A percentile compares a stretch with the other conserved stretches of the same genome.
These are phyloP conservation scores for Phenganax subtilis DNA, from an alignment of 92 coral and sea anemone species.

Conservation along the genomic window DNA sequence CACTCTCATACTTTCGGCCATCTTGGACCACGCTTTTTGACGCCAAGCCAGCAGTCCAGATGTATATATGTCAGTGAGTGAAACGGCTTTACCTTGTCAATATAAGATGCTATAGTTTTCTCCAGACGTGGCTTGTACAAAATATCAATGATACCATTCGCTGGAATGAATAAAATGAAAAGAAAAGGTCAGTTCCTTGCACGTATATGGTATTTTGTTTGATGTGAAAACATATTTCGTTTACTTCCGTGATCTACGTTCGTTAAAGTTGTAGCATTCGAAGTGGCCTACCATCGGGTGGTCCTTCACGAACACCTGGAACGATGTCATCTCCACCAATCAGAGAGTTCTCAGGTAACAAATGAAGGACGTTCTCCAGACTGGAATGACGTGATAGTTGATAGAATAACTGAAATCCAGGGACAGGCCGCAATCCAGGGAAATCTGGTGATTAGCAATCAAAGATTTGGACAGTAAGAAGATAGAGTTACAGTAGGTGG, in stretches of 20 bases:
- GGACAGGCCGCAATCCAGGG: conserved; percentile 45
- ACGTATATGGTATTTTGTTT: no score
- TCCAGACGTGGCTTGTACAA: conserved; percentile 81
- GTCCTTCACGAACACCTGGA: conserved; percentile 78
- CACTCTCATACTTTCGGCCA: no score
- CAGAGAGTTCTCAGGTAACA: conserved; percentile 86
- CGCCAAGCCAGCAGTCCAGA: no score
- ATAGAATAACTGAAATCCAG: conserved; percentile 68
- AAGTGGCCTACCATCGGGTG: conserved; percentile 60
- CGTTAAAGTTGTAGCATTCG: no score
- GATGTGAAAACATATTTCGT: no score
- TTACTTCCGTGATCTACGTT: no score
- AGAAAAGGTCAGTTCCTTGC: background rate
- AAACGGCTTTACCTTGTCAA: conserved; percentile 64
- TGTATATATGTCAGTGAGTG: no score
- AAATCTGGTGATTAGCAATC: conserved; percentile 31
- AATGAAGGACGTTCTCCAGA: conserved; percentile 76
- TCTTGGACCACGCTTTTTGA: no score
- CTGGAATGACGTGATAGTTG: conserved; percentile 70
- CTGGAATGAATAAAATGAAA: conserved; percentile 42
- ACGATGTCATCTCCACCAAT: conserved; percentile 95
- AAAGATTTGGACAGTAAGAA: no score
- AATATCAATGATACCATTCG: conserved; percentile 72
- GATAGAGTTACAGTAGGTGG: no score
- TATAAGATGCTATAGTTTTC: conserved; percentile 71